Evolutionary conservation across 2,113 vertebrate species (phyloP), one percentile per base, ranked within the genome.

Genomic region (Alouatta palliata): DNA sequence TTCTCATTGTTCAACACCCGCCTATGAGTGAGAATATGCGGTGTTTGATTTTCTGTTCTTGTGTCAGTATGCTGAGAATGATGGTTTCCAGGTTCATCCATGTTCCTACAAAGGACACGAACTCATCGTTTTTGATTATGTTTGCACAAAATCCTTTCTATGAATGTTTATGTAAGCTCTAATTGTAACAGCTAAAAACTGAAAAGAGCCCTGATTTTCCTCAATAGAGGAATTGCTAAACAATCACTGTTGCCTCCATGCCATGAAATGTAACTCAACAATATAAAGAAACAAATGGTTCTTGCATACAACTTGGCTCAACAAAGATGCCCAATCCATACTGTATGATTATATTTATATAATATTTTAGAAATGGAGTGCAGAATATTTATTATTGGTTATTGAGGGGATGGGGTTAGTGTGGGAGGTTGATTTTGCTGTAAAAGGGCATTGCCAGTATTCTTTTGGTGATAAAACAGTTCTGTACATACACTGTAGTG

Each of bases 401-500:
- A 56, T 4, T 92, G 70, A 19, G 8, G 23, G n/a, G 54, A 2
- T 75, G 2, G 43, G 9, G 17, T 17, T 2, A 14, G 32, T 0
- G 0, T 35, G 3, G 14, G 4, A 27, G 30, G 14, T 52, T 2
- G 5, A 17, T 14, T 3, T 87, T 21, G 14, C 13, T 58, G 13
- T 43, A 45, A 20, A 35, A 85, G 27, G 27, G 3, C 21, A 49
- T 7, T 2, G 71, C 35, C 35, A 52, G 8, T 16, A 43, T 43
- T 49, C 25, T 9, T 86, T 45, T 40, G 17, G 30, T 14, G 16
- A 73, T 71, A 21, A 45, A 25, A 45, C 1, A 80, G 6, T 80
- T 49, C 19, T 64, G 20, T 71, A 20, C 7, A 3, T 27, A n/a
- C 13, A 43, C 0, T 23, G 0, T 43, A 13, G 2, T n/a, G 16